Evolutionary conservation across 1,140 invertebrate species (phyloP).

Genomic region (Hydropsyche tenuis): DNA sequence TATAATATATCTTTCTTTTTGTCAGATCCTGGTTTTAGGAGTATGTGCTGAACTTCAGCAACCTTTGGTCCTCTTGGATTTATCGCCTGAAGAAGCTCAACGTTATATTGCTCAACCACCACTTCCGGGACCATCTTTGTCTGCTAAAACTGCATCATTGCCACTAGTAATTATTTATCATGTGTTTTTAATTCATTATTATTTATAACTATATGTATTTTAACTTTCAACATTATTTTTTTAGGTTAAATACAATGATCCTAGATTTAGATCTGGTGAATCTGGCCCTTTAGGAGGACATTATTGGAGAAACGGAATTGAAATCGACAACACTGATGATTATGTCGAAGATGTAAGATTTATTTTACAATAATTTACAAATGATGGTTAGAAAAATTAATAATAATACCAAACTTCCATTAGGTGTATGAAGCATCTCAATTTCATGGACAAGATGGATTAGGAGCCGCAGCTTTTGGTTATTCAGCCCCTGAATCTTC

Average conservation of each 20-base stretch:
- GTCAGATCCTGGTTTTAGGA: conserved; percentile 3
- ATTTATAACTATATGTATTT: conserved; percentile 3
- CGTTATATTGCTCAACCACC: conserved; percentile 62
- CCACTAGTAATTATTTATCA: conserved; percentile 54
- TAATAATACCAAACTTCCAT: background rate
- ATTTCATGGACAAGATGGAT: conserved; percentile 70
- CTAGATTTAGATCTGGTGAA: conserved; percentile 57
- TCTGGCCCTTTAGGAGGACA: conserved; percentile 62
- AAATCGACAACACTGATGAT: conserved; percentile 68
- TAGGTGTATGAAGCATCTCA: conserved; percentile 69
- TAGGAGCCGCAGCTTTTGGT: conserved; percentile 70
- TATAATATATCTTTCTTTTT: background rate
- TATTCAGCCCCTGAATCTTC: conserved; percentile 70
- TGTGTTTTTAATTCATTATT: background rate
- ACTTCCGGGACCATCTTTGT: conserved; percentile 54
- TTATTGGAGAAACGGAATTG: conserved; percentile 65
- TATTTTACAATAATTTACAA: background rate
- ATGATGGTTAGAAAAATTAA: conserved; percentile 27
- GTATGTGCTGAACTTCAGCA: background rate
- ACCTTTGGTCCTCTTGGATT: conserved; percentile 55
- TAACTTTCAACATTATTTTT: background rate
- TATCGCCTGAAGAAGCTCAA: conserved; percentile 69
- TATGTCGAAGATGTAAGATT: conserved; percentile 64
- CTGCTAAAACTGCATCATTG: conserved; percentile 53
- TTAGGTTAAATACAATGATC: conserved; percentile 57